These are phyloP conservation scores for Dromius quadrimaculatus DNA, from an alignment of 2,888 invertebrate genomes.

Conservation along the genomic window DNA sequence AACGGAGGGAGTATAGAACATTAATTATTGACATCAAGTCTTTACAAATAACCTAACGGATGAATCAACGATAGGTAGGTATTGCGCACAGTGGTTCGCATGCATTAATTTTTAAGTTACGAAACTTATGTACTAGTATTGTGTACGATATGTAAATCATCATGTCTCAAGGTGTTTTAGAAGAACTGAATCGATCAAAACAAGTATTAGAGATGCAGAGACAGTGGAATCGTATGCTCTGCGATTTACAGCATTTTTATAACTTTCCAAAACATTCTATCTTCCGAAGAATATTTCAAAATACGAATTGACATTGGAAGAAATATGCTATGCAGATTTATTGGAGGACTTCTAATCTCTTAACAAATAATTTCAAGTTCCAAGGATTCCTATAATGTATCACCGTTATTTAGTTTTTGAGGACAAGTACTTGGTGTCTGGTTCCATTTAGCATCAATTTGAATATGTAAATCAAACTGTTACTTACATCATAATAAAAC, in stretches of 20 bases:
- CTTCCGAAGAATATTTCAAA: not conserved
- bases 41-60: no score
- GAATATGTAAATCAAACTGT: slow-evolving; percentile 19
- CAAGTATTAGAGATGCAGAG: no score
- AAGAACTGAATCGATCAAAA: no score
- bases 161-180: no score
- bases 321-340: not conserved
- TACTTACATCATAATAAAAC: no score
- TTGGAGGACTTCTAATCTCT: not conserved
- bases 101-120: no score
- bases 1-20: no score
- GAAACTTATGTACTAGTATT: no score
- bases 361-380: slow-evolving; percentile 3
- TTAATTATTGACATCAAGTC: no score
- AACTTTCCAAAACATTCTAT: not conserved
- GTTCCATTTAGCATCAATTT: slow-evolving; percentile 12
- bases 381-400: slow-evolving; percentile 3
- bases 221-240: not conserved
- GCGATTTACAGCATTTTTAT: not conserved
- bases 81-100: no score
- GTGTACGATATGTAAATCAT: no score
- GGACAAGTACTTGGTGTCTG: not conserved
- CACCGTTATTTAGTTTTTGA: not conserved
- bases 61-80: no score
- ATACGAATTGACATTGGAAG: not conserved